phyloP scores from a whole-genome alignment of 2,113 vertebrate genomes.

The Caracal caracal region DNA sequence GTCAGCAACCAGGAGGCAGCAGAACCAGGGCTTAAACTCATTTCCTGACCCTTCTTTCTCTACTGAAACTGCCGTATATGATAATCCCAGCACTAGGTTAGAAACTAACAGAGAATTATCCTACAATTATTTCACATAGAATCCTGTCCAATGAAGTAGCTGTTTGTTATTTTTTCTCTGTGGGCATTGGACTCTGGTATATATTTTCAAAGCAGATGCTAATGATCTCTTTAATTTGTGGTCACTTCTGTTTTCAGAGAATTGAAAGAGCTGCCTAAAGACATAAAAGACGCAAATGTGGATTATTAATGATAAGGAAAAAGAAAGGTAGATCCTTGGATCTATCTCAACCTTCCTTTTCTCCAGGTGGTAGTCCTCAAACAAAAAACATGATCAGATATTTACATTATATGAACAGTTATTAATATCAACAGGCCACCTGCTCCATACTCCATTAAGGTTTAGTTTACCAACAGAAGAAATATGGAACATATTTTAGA shows the following conservation, averaged over 20 bases:
- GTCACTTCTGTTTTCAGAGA: conserved; percentile 38
- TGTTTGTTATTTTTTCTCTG: conserved; percentile 27
- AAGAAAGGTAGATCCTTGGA: not conserved
- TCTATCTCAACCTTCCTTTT: not conserved
- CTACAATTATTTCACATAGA: not conserved
- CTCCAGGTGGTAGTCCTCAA: not conserved
- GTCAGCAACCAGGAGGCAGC: conserved; percentile 31
- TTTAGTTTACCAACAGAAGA: not conserved
- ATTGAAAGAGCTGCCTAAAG: conserved; percentile 2
- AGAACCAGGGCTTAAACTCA: not conserved
- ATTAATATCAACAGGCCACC: not conserved
- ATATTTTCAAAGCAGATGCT: conserved; percentile 42
- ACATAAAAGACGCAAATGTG: conserved; percentile 22
- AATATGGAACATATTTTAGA: conserved; percentile 56
- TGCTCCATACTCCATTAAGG: not conserved
- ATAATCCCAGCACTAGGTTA: not conserved
- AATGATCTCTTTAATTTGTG: conserved; percentile 39
- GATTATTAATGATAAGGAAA: not conserved
- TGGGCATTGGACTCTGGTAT: not conserved
- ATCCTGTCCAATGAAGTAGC: not conserved
- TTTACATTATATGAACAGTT: not conserved
- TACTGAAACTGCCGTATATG: not conserved
- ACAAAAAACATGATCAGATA: conserved; percentile 22
- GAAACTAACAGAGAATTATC: conserved; percentile 17
- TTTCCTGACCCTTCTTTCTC: not conserved